Base-by-base conservation (phyloP, 1,140 invertebrate species). In the Hyles euphorbiae region DNA sequence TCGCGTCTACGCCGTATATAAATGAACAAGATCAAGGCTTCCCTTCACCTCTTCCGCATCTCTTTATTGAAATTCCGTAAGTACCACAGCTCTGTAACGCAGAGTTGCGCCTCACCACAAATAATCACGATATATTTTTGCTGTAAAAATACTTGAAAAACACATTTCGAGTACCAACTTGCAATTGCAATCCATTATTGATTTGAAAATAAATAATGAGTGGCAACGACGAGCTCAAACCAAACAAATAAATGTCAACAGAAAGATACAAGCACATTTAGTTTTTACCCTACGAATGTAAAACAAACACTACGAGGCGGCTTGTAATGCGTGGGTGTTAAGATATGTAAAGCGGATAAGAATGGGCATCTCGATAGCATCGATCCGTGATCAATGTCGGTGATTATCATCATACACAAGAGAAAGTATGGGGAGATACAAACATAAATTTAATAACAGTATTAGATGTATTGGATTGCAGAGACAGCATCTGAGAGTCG, bases 401-500 rank as follows among this genome's bases (percentile, higher is more conserved):
- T 69, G 76, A 84, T 82, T 80, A 78, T 67, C 56, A 67, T 60
- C 65, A 72, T 69, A 74, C 63, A 73, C 66, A 68, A 71, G 83
- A 81, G 84, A 87, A 87, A 86, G 81, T 84, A 76, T 68, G 55
- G 45, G 48, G 44, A 74, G 72, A 72, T 71, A 76, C 63, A 76
- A 67, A 73, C 70, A 85, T 79, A 82, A 82, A 84, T 79, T 85
- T 83, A 81, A 82, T 84, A 81, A 84, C 78, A 85, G 76, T 80
- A 80, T 81, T 79, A 86, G 81, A 82, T 81, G 73, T 82, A 80
- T 84, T 74, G 73, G 72, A 75, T 77, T 77, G 70, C 76, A 69
- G 74, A 82, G 84, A 76, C 73, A 74, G 64, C 67, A 75, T 74
- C 67, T 72, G 67, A 73, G 68, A 66, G 67, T 50, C 76, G 74